A percentile compares a stretch with the other conserved stretches of the same genome.
These are phyloP conservation scores for Campylomormyrus numenius DNA, from an alignment of 2,113 vertebrate species.

Conservation along the genomic window DNA sequence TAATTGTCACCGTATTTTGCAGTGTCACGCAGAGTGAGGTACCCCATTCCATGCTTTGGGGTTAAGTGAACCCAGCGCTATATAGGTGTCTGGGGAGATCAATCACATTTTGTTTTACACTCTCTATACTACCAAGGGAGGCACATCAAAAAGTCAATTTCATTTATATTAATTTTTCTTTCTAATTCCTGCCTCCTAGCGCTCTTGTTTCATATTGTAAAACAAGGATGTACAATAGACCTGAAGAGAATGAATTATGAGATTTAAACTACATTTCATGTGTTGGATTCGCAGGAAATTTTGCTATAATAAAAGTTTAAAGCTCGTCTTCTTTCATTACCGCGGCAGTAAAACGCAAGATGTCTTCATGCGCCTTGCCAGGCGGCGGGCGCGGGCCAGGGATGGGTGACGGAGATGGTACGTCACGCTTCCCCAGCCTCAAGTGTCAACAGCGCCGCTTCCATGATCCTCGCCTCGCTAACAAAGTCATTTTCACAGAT, in stretches of 20 bases:
- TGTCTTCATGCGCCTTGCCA: constrained; percentile 3
- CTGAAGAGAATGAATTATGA: constrained; percentile 28
- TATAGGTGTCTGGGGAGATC: constrained; percentile 44
- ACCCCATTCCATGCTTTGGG: background rate
- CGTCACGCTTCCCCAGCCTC: background rate
- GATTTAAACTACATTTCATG: background rate
- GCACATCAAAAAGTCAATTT: constrained; percentile 58
- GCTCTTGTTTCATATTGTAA: constrained; percentile 38
- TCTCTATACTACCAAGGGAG: constrained; percentile 40
- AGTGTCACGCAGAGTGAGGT: background rate
- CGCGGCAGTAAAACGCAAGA: background rate
- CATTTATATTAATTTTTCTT: constrained; percentile 49
- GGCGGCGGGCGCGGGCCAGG: background rate
- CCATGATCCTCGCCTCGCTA: background rate
- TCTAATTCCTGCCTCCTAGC: constrained; percentile 41
- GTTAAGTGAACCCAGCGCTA: constrained; percentile 28
- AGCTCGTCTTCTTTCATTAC: background rate
- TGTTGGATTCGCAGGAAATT: background rate
- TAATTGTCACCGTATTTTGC: background rate
- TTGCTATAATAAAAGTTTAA: background rate
- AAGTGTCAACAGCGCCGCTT: background rate
- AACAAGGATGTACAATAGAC: constrained; percentile 29
- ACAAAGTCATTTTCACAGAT: constrained; percentile 23
- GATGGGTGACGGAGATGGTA: background rate
- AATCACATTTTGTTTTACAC: constrained; percentile 52